Evolutionary conservation across 2,113 vertebrate species (phyloP), one percentile per base, ranked within the genome.

Genomic region (Boulengeromyrus knoepffleri): DNA sequence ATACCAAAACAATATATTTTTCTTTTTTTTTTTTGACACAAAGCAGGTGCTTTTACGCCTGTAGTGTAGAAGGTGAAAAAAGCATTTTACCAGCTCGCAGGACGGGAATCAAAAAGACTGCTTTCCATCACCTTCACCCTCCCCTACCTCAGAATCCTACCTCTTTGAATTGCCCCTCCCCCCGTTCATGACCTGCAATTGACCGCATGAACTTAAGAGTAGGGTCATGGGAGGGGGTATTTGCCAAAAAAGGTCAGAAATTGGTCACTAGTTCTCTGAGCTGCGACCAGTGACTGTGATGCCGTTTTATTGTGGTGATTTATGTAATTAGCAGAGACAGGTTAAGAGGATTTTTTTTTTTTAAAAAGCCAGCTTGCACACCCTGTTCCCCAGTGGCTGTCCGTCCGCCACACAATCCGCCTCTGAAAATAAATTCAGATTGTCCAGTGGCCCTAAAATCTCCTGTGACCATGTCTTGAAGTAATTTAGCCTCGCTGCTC

Each of bases 181-280:
- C 91, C 90, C 92, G 90, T 91, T 83, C 0, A 91, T 98, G 98
- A 99, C 98, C 98, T 96, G 95, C 95, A 98, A 97, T 98, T 99
- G 98, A 99, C 98, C 90, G 94, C 95, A 95, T 98, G 97, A 98
- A 99, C 98, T 96, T 95, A 94, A 93, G 94, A 96, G 95, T 96
- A 96, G 94, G 96, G 98, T 98, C 98, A 97, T 13, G n/a, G 98
- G 94, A 77, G 94, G 95, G 95, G 94, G 96, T 96, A 94, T 96
- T 96, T 96, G 96, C 95, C 97, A 95, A 95, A 95, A 95, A 96
- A 97, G 97, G 98, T 99, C 97, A 98, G 93, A 95, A 96, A 92
- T 95, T 98, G 97, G 97, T 99, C 97, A 98, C 92, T 91, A 95
- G 95, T 93, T 94, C 94, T 92, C 93, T 93, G 92, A 93, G 92